Evolutionary conservation across 2,888 invertebrate genomes (phyloP).

Genomic region (Parapristionchus giblindavisi): DNA sequence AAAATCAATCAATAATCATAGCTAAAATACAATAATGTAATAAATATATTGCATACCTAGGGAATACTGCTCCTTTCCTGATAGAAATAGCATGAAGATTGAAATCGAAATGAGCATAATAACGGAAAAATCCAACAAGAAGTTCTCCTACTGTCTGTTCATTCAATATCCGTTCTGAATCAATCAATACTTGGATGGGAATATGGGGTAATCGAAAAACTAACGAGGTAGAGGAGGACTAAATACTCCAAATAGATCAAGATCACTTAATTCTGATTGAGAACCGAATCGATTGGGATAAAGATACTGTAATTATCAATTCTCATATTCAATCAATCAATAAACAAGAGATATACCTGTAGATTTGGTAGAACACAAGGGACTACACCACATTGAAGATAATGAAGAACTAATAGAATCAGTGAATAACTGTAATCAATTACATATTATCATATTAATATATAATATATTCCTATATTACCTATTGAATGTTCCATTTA

Average conservation of each 20-base stretch:
- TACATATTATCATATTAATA: not conserved
- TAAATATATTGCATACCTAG: not conserved
- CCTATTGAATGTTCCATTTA: slow-evolving; percentile 65
- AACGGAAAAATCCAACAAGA: slow-evolving; percentile 66
- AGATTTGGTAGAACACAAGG: slow-evolving; percentile 67
- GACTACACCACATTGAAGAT: slow-evolving; percentile 60
- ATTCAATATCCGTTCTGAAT: slow-evolving; percentile 50
- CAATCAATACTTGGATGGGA: slow-evolving; percentile 10
- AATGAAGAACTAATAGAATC: slow-evolving; percentile 68
- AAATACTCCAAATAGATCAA: slow-evolving; percentile 22
- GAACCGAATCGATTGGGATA: not conserved
- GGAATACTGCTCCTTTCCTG: slow-evolving; percentile 18
- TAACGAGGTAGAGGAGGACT: slow-evolving; percentile 22
- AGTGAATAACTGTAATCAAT: slow-evolving; percentile 60
- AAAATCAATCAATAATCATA: not conserved
- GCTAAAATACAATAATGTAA: not conserved
- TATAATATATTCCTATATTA: slow-evolving; percentile 28
- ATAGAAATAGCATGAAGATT: not conserved
- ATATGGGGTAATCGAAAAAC: not conserved
- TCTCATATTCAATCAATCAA: not conserved
- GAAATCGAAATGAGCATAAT: slow-evolving; percentile 54
- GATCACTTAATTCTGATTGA: slow-evolving; percentile 9
- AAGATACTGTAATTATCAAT: not conserved
- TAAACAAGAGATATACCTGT: slow-evolving; percentile 44
- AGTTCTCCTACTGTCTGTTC: slow-evolving; percentile 57